Base-by-base conservation (phyloP, 2,797 vertebrate species). In the Gymnocypris eckloni region DNA sequence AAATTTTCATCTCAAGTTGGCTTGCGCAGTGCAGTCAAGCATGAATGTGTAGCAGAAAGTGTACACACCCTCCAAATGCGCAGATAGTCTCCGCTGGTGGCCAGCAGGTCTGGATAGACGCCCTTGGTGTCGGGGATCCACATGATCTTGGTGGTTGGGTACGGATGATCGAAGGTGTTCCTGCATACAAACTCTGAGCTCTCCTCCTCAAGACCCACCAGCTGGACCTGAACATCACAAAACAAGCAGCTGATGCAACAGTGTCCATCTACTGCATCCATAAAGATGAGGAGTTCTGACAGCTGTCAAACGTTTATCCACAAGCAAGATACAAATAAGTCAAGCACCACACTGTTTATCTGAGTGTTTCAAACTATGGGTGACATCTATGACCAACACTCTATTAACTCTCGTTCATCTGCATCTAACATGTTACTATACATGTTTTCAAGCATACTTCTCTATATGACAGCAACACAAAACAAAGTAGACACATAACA, bases 41-140 rank as follows among this genome's bases (percentile, higher is more conserved):
- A 79, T 39, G 54, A 56, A 37, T 61, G 41, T 18, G 8, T 12
- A 41, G 50, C 20, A 39, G 22, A 37, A 2, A 33, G 11, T 33
- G 28, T 52, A 85, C 96, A 89, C 90, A 99, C 98, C 94, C 98
- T 97, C 98, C 98, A 99, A 66, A 99, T 98, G 39, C 98, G 96
- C 86, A 99, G 95, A 87, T 99, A 99, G 94, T 99, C 98, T 16
- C 98, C 98, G 0, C 98, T 99, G 77, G 98, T 99, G 15, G 98
- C 98, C 91, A 99, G 86, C 71, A 99, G 95, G 93, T 99, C 98
- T 45, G 98, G 98, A 88, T 99, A 99, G 5, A 99, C 98, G 2
- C 98, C 98, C 90, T 99, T 99, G 54, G 97, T 99, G 93, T 99
- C 98, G 2, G 98, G 98, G 87, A 99, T 99, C 98, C 98, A 99